Evolutionary conservation across 2,888 invertebrate genomes (phyloP).

Genomic region (Netelia virgata): DNA sequence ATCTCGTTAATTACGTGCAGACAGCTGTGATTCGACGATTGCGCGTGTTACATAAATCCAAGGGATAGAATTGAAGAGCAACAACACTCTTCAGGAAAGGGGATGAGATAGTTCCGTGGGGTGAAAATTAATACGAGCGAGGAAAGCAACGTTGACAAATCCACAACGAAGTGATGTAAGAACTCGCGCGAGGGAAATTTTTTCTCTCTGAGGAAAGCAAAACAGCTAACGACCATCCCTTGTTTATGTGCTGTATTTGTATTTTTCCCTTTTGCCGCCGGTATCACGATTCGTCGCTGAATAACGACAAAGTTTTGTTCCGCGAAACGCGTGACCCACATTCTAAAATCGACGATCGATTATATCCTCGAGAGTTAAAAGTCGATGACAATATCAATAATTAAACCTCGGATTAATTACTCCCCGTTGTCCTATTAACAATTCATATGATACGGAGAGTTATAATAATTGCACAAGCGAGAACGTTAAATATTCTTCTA

Average conservation of each 20-base stretch:
- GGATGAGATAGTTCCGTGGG: not conserved
- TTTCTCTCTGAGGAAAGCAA: not conserved
- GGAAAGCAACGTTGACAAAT: not conserved
- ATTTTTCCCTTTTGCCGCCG: too few species aligned
- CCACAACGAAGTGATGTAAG: not conserved
- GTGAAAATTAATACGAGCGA: not conserved
- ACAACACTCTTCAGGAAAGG: not conserved
- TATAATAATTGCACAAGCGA: not conserved
- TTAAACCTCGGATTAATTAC: not conserved
- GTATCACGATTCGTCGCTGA: too few species aligned
- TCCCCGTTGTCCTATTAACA: not conserved
- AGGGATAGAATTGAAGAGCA: not conserved
- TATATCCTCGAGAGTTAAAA: too few species aligned
- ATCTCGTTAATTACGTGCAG: conserved; percentile 62
- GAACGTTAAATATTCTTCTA: conserved; percentile 3
- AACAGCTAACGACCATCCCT: too few species aligned
- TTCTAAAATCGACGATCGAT: too few species aligned
- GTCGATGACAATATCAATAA: too few species aligned
- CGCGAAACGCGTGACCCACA: too few species aligned
- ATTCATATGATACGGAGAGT: not conserved
- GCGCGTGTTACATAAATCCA: not conserved
- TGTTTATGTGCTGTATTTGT: too few species aligned
- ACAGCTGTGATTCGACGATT: conserved; percentile 57
- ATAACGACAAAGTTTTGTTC: too few species aligned
- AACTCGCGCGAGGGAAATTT: not conserved